Conservation (phyloP, 2,113 vertebrate species). For the Corythaeola cristata region DNA sequence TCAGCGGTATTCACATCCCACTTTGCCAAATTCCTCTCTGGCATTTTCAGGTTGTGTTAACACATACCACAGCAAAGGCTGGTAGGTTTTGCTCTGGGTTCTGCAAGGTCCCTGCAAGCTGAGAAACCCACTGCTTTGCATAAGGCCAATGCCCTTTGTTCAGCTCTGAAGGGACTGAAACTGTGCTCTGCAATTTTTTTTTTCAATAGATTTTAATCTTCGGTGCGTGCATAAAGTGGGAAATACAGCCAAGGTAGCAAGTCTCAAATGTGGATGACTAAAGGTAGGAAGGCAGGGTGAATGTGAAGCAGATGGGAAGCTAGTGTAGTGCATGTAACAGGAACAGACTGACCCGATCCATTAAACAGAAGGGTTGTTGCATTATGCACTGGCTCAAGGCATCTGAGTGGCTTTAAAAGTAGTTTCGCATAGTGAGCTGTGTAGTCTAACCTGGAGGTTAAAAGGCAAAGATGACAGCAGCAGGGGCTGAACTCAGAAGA, state of each 20-base stretch:
- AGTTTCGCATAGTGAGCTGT: background rate
- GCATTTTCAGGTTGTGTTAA: slow-evolving; percentile 12
- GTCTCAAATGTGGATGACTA: background rate
- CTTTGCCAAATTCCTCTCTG: slow-evolving; percentile 3
- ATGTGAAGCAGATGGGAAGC: background rate
- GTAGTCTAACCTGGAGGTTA: background rate
- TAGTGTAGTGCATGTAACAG: slow-evolving; percentile 54
- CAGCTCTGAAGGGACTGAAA: background rate
- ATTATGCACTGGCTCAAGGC: slow-evolving; percentile 56
- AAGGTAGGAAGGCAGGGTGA: background rate
- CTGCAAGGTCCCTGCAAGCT: background rate
- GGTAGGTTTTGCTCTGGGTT: background rate
- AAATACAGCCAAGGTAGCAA: background rate
- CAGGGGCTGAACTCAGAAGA: background rate
- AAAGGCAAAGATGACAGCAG: background rate
- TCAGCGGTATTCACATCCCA: background rate
- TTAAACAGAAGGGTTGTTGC: slow-evolving; percentile 44
- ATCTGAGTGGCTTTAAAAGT: slow-evolving; percentile 14
- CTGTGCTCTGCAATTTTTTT: background rate
- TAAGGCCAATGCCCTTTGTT: background rate
- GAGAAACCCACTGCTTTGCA: background rate
- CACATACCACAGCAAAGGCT: background rate
- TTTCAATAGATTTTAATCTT: background rate
- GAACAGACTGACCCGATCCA: slow-evolving; percentile 37
- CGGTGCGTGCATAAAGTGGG: background rate